Base-by-base conservation (phyloP, 2,888 invertebrate species). In the Holacanthella duospinosa region DNA sequence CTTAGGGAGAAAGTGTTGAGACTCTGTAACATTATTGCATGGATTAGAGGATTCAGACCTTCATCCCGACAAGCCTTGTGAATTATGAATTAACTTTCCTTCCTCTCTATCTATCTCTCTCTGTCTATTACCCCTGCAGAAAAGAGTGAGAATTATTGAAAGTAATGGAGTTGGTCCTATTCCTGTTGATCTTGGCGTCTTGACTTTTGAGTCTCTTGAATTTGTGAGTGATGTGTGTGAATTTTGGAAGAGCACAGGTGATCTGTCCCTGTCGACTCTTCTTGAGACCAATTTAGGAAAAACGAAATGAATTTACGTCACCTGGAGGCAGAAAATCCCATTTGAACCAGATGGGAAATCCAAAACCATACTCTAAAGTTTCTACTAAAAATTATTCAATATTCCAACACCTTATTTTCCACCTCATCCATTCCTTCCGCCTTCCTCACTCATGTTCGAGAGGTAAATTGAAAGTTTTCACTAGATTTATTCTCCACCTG, bases 401-500 rank as follows among this genome's bases (percentile, higher is more conserved):
- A n/a, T 48, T 48, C 21, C 4, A 48, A 36, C 16, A 16, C 36
- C 6, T 12, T 21, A n/a, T 48, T 48, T 48, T 48, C 48, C 48
- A 48, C 48, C 55, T 55, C 24, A 26, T 55, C 55, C n/a, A 3
- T 6, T 26, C 27, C 27, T 26, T 55, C 55, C 55, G 4, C 9
- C 25, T 55, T 3, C 55, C 27, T 27, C 55, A 12, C 9, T 19
- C 9, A 16, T 26, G 26, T 3, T 55, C 3, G 9, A 12, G 12
- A 55, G 25, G 3, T 28, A 55, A 55, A 55, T 55, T 26, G 55
- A 55, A 55, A 55, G 21, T 48, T 48, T 48, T 48, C 48, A 21
- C 48, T 48, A 48, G 48, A 48, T 48, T 48, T 48, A 48, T 48
- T 48, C 48, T 48, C 48, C 48, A 48, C 48, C 48, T 48, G 48